These are phyloP conservation scores for Lagenorhynchus albirostris DNA, from an alignment of 2,113 vertebrate genomes.

Conservation along the genomic window DNA sequence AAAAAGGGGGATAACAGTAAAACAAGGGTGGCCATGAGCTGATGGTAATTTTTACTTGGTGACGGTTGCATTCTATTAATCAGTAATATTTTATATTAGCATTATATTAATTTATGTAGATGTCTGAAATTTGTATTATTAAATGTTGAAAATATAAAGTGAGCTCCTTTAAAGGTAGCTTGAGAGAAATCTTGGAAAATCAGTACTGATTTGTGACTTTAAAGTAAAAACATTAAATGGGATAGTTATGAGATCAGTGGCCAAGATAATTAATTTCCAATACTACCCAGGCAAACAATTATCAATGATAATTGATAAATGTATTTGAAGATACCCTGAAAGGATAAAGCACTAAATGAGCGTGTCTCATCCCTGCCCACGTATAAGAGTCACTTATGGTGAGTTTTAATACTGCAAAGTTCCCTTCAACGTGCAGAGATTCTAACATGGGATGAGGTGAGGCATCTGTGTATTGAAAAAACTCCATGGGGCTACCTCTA, in stretches of 20 bases:
- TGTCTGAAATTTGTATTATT: background rate
- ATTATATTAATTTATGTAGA: background rate
- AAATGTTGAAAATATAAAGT: background rate
- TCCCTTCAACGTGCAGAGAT: background rate
- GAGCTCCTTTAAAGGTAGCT: background rate
- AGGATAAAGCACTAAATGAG: background rate
- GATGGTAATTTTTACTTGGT: background rate
- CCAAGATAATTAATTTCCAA: background rate
- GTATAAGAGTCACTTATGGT: background rate
- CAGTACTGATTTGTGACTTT: background rate
- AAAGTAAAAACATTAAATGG: background rate
- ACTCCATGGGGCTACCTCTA: background rate
- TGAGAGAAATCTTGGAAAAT: background rate
- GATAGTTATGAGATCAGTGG: background rate
- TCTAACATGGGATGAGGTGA: background rate
- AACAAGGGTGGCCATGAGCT: background rate
- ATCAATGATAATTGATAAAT: background rate
- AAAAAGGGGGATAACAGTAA: background rate
- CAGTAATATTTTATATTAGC: background rate
- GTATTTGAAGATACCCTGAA: background rate
- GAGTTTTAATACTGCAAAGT: background rate
- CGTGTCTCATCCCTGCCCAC: background rate
- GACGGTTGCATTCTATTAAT: background rate
- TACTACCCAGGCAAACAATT: background rate
- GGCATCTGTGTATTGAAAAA: background rate